Base-by-base conservation (phyloP, 2,888 invertebrate species). In the Celastrina argiolus region DNA sequence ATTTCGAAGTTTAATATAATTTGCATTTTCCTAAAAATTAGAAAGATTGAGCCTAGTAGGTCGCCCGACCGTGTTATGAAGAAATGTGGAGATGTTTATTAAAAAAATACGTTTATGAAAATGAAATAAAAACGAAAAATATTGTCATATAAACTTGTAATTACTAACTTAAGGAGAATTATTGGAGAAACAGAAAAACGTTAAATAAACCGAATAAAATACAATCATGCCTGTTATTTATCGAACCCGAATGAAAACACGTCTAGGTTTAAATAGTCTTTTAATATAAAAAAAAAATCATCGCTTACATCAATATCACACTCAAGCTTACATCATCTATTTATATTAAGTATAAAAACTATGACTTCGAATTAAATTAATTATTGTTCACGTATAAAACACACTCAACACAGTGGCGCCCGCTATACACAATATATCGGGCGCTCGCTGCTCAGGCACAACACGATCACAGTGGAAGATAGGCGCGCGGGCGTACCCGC, bases 151-250 rank as follows among this genome's bases (percentile, higher is more conserved):
- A 90, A 91, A 88, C 86, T 87, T 91, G 89, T 90, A 91, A 90
- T 90, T 91, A 88, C 83, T 88, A 88, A 88, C 83, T 85, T 89
- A 90, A 90, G 90, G 85, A 83, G 88, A 89, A 89, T 89, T 90
- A 90, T 91, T 89, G 90, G 88, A 84, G 84, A 87, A 87, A 82
- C 86, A 85, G 87, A 88, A 87, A 88, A 88, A 87, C 88, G 90
- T 89, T 91, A 88, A 91, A 91, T 91, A 91, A 91, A 90, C 90
- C 85, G 84, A 90, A 88, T 86, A 90, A 90, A 90, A 88, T 84
- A 85, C 77, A 82, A 83, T 74, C 78, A 77, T 80, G 78, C 84
- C 79, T 86, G 77, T 88, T 77, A 84, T 86, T 87, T 82, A 42
- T 41, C 26, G 28, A 59, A 28, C 41, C 28, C 14, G 63, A 72